These are phyloP conservation scores for Sabatieria punctata DNA, from an alignment of 2,888 invertebrate genomes.

Conservation along the genomic window DNA sequence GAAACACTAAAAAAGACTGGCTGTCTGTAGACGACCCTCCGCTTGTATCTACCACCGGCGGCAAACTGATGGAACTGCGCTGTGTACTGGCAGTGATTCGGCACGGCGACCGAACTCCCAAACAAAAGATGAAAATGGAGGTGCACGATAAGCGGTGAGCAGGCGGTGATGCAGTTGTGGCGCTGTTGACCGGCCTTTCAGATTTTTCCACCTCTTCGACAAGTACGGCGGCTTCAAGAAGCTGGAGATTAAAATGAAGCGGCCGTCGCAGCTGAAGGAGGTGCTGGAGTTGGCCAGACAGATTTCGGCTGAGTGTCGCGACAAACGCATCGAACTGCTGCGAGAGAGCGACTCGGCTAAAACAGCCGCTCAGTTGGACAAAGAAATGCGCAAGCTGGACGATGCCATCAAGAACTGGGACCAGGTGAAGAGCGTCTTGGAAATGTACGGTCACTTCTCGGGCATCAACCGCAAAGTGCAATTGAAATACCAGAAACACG, in stretches of 20 bases:
- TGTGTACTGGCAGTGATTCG: slow-evolving; percentile 94
- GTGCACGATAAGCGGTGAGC: slow-evolving; percentile 37
- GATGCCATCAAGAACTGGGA: slow-evolving; percentile 52
- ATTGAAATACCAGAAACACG: slow-evolving; percentile 91
- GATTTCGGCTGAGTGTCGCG: slow-evolving; percentile 47
- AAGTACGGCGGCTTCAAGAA: slow-evolving; percentile 81
- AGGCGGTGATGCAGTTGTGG: neutral
- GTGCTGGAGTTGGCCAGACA: slow-evolving; percentile 88
- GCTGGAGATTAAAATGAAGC: slow-evolving; percentile 88
- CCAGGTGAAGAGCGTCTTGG: slow-evolving; percentile 91
- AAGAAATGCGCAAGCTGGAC: slow-evolving; percentile 48
- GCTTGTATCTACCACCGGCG: slow-evolving; percentile 93
- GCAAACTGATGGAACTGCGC: slow-evolving; percentile 81
- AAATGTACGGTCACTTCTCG: slow-evolving; percentile 99
- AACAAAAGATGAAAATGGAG: slow-evolving; percentile 99
- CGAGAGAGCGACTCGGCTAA: neutral
- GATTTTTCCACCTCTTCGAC: slow-evolving; percentile 94
- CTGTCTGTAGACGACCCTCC: slow-evolving; percentile 69
- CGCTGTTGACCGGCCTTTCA: slow-evolving; percentile 30
- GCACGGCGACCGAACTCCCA: slow-evolving; percentile 95
- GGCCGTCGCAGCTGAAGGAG: slow-evolving; percentile 90
- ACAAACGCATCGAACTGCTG: neutral
- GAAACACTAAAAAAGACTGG: neutral
- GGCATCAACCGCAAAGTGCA: slow-evolving; percentile 99
- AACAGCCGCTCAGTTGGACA: slow-evolving; percentile 11